Evolutionary conservation across 2,888 invertebrate species (phyloP).

Genomic region (Petrolisthes manimaculis): DNA sequence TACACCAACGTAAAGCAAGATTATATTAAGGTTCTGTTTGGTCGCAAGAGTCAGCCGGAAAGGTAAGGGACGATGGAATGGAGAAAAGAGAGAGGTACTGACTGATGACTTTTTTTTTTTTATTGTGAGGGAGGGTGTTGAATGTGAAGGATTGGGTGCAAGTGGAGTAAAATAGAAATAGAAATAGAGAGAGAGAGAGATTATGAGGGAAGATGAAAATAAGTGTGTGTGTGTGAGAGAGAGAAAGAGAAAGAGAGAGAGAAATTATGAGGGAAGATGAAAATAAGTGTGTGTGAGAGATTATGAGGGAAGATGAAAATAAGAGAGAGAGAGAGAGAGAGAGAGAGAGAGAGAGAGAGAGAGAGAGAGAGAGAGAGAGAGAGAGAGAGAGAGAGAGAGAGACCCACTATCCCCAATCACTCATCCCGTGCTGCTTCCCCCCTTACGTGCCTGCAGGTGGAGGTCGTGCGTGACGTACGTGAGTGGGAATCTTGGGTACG

Average conservation of each 20-base stretch:
- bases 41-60: constrained; percentile 56
- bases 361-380: background rate
- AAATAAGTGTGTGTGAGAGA: too few species aligned
- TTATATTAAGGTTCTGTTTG: constrained; percentile 60
- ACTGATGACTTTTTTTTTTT: background rate
- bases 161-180: too few species aligned
- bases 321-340: too few species aligned
- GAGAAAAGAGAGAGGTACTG: background rate
- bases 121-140: too few species aligned
- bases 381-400: constrained; percentile 93
- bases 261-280: too few species aligned
- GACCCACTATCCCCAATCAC: constrained; percentile 71
- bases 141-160: too few species aligned
- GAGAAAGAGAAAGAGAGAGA: too few species aligned
- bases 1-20: constrained; percentile 49
- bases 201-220: too few species aligned
- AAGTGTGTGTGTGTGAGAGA: too few species aligned
- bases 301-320: too few species aligned
- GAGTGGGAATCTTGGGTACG: constrained; percentile 78
- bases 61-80: constrained; percentile 22
- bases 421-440: background rate
- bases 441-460: constrained; percentile 75
- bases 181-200: too few species aligned
- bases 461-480: constrained; percentile 91
- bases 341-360: background rate